These are phyloP conservation scores for Chrysina gloriosa DNA, from an alignment of 2,888 invertebrate genomes.

Conservation along the genomic window DNA sequence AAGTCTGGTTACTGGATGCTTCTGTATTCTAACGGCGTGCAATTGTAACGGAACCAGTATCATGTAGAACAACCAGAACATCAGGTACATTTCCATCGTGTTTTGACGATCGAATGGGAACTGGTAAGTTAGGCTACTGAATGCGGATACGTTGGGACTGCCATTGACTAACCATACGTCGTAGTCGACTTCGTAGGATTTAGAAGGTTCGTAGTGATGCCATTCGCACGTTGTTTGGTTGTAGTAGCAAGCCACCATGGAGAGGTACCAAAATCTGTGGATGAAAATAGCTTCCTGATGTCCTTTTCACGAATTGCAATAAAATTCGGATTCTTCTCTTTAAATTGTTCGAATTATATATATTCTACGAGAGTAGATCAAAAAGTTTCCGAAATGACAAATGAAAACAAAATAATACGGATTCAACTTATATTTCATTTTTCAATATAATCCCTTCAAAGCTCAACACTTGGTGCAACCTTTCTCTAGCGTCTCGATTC, in stretches of 20 bases:
- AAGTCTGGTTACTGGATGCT: conserved; percentile 90
- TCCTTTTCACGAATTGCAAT: no score
- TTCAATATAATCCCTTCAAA: no score
- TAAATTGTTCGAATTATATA: no score
- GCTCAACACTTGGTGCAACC: no score
- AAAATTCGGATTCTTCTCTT: no score
- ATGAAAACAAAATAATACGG: no score
- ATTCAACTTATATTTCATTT: no score
- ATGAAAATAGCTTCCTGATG: no score
- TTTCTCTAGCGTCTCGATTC: no score
- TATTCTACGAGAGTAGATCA: no score
- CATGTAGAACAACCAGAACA: conserved; percentile 88
- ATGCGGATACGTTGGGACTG: conserved; percentile 88
- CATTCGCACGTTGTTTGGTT: conserved; percentile 84
- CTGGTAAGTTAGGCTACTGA: conserved; percentile 91
- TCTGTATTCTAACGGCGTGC: conserved; percentile 89
- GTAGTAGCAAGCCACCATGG: conserved; percentile 91
- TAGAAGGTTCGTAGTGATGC: conserved; percentile 76
- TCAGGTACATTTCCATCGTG: conserved; percentile 88
- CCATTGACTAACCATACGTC: conserved; percentile 98
- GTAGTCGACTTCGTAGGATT: conserved; percentile 73
- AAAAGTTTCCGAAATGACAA: no score
- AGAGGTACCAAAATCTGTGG: conserved; percentile 97
- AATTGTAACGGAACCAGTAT: conserved; percentile 88
- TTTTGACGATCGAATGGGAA: conserved; percentile 97